Percentiles rank a stretch among this genome's conserved stretches.
Conservation (phyloP, 1,140 invertebrate species). For the Drosophila gunungcola region DNA sequence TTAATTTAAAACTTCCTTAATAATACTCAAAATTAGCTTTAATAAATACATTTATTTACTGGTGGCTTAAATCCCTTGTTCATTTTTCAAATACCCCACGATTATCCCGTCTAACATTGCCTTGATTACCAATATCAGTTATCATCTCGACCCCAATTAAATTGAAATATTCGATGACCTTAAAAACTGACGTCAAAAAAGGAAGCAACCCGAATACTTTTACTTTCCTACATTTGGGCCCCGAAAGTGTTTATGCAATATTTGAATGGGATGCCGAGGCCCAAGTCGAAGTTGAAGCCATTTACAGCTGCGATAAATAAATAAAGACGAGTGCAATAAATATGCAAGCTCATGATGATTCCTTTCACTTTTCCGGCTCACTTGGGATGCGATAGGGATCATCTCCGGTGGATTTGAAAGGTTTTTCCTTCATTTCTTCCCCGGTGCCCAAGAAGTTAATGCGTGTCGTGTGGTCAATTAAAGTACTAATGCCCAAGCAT, state of each 20-base stretch:
- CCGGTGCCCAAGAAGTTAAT: slow-evolving; percentile 10
- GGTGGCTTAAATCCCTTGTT: not conserved
- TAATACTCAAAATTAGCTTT: too few species aligned
- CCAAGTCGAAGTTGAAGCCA: slow-evolving; percentile 56
- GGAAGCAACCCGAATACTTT: slow-evolving; percentile 57
- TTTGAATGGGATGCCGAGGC: slow-evolving; percentile 28
- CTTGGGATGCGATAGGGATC: slow-evolving; percentile 58
- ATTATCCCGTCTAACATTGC: slow-evolving; percentile 2
- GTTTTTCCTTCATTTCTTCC: slow-evolving; percentile 7
- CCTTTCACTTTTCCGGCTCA: slow-evolving; percentile 66
- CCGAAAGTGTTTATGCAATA: slow-evolving; percentile 67
- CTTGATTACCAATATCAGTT: slow-evolving; percentile 15
- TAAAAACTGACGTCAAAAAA: slow-evolving; percentile 42
- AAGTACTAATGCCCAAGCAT: slow-evolving; percentile 44
- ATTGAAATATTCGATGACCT: slow-evolving; percentile 38
- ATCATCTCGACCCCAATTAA: slow-evolving; percentile 34
- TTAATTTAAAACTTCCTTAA: too few species aligned
- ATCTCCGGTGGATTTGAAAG: slow-evolving; percentile 54
- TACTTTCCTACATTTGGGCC: slow-evolving; percentile 56
- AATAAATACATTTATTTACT: too few species aligned
- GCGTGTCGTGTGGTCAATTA: slow-evolving; percentile 57
- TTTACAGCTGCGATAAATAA: slow-evolving; percentile 50
- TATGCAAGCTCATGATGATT: slow-evolving; percentile 73
- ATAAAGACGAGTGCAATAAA: slow-evolving; percentile 66
- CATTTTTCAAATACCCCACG: not conserved